Base-by-base conservation (phyloP, 2,888 invertebrate genomes). In the Chloroclysta siterata region DNA sequence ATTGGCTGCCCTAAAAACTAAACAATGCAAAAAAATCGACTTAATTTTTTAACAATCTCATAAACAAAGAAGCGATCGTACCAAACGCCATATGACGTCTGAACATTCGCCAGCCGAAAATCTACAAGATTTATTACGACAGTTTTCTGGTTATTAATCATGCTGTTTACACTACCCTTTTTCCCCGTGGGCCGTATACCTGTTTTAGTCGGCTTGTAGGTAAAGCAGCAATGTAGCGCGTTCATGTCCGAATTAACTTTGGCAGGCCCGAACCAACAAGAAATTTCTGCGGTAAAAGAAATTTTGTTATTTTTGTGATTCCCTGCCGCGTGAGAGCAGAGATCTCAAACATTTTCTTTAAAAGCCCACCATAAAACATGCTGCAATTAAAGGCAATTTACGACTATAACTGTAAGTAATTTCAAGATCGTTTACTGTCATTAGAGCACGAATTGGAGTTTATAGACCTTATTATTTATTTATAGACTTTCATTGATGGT, bases 21-120 rank as follows among this genome's bases (percentile, higher is more conserved):
- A 75, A 78, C 77, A 78, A 79, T 79, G 79, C 79, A 83, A 85
- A 87, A n/a, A 86, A 84, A 78, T 71, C 59, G 61, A 72, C 77
- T 76, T 76, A 78, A 78, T 82, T 83, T 78, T 83, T 85, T 80
- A 85, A 82, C 83, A 82, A 85, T 80, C 79, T 74, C 80, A 85
- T 85, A 86, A 90, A 89, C 89, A 89, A 89, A 85, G 86, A 85
- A 79, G 82, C 80, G 85, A 85, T 88, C 83, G 83, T 83, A 82
- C 83, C 82, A 81, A 82, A 82, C 87, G 76, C 90, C 88, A 87
- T 90, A 89, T 89, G 90, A 89, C 86, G 89, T 87, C 87, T 76
- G 76, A 76, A 69, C 76, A 72, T 77, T 79, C 80, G 79, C 80
- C 83, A 80, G 82, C 82, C 83, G 65, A 69, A 69, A 81, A 77